Percentiles rank a stretch among this genome's conserved stretches.
phyloP scores from a whole-genome alignment of 2,113 vertebrate genomes.

The Polypterus bichir region DNA sequence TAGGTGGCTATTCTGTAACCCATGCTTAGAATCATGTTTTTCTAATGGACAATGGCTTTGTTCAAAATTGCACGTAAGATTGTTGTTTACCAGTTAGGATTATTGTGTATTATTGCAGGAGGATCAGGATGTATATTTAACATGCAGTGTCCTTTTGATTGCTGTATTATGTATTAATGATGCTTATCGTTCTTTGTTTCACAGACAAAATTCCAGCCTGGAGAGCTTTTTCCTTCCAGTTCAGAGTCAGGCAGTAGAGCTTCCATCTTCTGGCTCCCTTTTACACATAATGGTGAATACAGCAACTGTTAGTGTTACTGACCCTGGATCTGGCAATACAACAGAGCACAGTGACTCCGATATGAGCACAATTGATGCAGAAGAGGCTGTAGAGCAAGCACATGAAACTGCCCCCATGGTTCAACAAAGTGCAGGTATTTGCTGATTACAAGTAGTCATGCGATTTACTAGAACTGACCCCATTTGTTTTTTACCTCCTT shows the following conservation, averaged over 20 bases:
- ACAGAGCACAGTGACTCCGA: constrained; percentile 46
- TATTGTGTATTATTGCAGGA: no score
- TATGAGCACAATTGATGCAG: constrained; percentile 29
- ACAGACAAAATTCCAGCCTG: constrained; percentile 39
- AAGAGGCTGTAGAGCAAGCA: constrained; percentile 21
- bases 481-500: no score
- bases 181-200: background rate
- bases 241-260: constrained; percentile 36
- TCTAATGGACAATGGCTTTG: no score
- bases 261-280: constrained; percentile 19
- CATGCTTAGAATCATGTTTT: no score
- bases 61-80: no score
- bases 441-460: no score
- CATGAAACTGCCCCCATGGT: background rate
- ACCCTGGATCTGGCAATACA: constrained; percentile 42
- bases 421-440: background rate
- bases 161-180: no score
- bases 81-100: no score
- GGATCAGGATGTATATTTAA: no score
- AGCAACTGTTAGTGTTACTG: constrained; percentile 16
- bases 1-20: no score
- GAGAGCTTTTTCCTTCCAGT: constrained; percentile 58
- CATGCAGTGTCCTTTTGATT: no score
- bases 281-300: constrained; percentile 26
- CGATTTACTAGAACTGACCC: no score